Base-by-base conservation (phyloP, 2,888 invertebrate genomes). In the Eustalomyia histrio region DNA sequence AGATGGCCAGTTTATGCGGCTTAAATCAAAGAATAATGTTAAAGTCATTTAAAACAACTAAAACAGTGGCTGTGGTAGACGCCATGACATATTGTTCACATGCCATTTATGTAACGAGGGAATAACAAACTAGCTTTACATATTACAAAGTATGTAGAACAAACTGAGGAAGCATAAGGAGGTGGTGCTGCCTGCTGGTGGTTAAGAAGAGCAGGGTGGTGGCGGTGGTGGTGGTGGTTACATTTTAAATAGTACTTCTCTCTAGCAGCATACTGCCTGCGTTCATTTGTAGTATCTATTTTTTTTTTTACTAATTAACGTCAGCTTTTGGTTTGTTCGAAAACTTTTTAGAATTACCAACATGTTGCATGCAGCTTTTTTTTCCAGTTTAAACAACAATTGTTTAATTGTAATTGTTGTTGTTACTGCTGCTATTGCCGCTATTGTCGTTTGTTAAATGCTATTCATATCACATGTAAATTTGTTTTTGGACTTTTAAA, bases 281-380 rank as follows among this genome's bases (percentile, higher is more conserved):
- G 78, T 78, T 78, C 53, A 60, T 61, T 60, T 63, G 53, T 52
- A 43, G 53, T 76, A 63, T 78, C 61, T 47, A 6, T 29, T 3
- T 29, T 29, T 82, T 80, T 82, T 82, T 84, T 85, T 83, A 86
- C 88, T 88, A 88, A 88, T 88, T 88, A 88, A 86, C 86, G 87
- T 88, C 87, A 88, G 84, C 29, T 29, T 83, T 80, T 65, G 35
- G 80, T 79, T 85, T 84, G 86, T 84, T 79, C 86, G 86, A 86
- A 87, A 87, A 47, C 43, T 7, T 47, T 47, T 74, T 78, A 74
- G 83, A 83, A 83, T 81, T 83, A 72, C 64, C 74, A 79, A 67
- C 83, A 83, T 84, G 80, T 84, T 85, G 83, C 83, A 81, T 75
- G 79, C 76, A 81, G 78, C 81, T 24, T 58, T 43, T 55, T 60